Evolutionary conservation across 2,888 invertebrate genomes (phyloP).

Genomic region (Phortica magna): DNA sequence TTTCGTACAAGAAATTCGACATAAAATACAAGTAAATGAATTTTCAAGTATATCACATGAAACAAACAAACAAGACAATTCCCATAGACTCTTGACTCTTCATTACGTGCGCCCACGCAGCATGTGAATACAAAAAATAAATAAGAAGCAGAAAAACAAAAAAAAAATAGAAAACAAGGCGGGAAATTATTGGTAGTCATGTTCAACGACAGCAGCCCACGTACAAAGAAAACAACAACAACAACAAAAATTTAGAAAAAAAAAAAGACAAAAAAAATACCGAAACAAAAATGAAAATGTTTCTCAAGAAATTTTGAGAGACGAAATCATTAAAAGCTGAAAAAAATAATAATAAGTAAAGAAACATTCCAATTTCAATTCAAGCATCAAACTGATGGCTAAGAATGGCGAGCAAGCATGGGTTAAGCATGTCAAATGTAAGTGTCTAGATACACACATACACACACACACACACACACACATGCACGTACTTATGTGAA

Average conservation of each 20-base stretch:
- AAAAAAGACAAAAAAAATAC: not conserved
- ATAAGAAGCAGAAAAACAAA: too few relatives aligned
- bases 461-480: too few relatives aligned
- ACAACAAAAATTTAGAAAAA: not conserved
- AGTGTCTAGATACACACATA: too few relatives aligned
- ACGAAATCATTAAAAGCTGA: not conserved
- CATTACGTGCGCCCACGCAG: not conserved
- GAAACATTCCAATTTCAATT: not conserved
- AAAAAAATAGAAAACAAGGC: not conserved
- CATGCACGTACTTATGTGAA: too few relatives aligned
- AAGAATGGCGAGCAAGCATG: too few relatives aligned
- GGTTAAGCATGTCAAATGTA: too few relatives aligned
- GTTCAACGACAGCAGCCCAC: not conserved
- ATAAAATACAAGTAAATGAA: too few relatives aligned
- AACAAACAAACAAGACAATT: not conserved
- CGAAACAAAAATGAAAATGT: not conserved
- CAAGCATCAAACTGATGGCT: too few relatives aligned
- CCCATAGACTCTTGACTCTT: constrained; percentile 9
- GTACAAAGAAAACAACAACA: constrained; percentile 1
- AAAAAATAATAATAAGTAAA: not conserved
- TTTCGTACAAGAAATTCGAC: too few relatives aligned
- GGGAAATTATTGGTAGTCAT: constrained; percentile 5
- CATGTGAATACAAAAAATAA: too few relatives aligned
- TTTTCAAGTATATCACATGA: too few relatives aligned
- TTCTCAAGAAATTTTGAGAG: constrained; percentile 2